Conservation (phyloP, 2,113 vertebrate genomes). For the Saccopteryx leptura region DNA sequence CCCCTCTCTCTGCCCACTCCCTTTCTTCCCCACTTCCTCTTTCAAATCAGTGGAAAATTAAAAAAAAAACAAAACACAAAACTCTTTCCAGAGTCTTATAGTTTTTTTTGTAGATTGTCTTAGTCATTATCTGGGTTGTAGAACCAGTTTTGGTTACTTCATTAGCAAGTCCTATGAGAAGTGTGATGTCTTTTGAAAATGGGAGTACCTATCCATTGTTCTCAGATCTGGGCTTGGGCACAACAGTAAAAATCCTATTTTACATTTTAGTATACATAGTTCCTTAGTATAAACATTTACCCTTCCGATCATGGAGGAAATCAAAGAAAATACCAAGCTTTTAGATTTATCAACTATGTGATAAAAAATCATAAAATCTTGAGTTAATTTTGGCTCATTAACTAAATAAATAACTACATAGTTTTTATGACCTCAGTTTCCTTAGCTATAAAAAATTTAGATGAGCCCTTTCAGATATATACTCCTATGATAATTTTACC, state of each 20-base stretch:
- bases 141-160: neutral
- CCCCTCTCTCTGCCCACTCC: too few species aligned
- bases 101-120: neutral
- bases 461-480: neutral
- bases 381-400: conserved; percentile 35
- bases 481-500: neutral
- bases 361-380: conserved; percentile 11
- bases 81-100: neutral
- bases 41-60: too few species aligned
- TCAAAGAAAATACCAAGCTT: neutral
- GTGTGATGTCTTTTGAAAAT: neutral
- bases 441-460: conserved; percentile 53
- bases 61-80: too few species aligned
- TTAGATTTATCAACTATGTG: neutral
- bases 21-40: too few species aligned
- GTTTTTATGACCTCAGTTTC: neutral
- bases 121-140: neutral
- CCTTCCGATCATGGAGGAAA: neutral
- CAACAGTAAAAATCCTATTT: neutral
- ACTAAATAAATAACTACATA: conserved; percentile 34
- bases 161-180: neutral
- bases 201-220: neutral
- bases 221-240: neutral
- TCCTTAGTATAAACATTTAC: conserved; percentile 20
- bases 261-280: neutral